Conservation (phyloP, 2,113 vertebrate genomes). For the Uria lomvia region DNA sequence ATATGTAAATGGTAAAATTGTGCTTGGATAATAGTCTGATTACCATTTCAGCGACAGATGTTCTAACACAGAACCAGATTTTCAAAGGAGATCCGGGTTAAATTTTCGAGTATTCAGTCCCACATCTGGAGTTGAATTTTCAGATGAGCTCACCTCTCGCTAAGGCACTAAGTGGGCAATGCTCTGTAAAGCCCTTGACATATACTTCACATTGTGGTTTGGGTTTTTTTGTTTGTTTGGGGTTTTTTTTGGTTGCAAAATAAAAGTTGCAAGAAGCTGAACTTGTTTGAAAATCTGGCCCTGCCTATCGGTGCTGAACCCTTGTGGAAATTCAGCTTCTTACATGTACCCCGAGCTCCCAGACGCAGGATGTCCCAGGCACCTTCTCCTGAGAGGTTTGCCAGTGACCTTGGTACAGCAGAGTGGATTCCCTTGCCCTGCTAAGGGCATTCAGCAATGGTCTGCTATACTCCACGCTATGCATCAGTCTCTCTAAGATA, state of each 20-base stretch:
- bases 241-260: background rate
- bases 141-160: conserved; percentile 47
- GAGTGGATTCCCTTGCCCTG: background rate
- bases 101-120: conserved; percentile 64
- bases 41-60: conserved; percentile 66
- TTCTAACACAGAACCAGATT: conserved; percentile 62
- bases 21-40: conserved; percentile 58
- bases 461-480: too few species aligned
- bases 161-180: conserved; percentile 39
- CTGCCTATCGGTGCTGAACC: background rate
- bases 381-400: background rate
- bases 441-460: too few species aligned
- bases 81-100: conserved; percentile 68
- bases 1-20: conserved; percentile 64
- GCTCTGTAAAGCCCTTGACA: background rate
- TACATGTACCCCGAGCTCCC: background rate
- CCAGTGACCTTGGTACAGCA: background rate
- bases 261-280: background rate
- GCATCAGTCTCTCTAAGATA: background rate
- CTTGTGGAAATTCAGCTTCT: background rate
- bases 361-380: fast-evolving
- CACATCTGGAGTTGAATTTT: conserved; percentile 67
- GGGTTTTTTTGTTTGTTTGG: background rate
- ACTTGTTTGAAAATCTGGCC: background rate
- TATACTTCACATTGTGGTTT: background rate